Evolutionary conservation across 2,113 vertebrate genomes (phyloP).

Genomic region (Nettapus auritus): DNA sequence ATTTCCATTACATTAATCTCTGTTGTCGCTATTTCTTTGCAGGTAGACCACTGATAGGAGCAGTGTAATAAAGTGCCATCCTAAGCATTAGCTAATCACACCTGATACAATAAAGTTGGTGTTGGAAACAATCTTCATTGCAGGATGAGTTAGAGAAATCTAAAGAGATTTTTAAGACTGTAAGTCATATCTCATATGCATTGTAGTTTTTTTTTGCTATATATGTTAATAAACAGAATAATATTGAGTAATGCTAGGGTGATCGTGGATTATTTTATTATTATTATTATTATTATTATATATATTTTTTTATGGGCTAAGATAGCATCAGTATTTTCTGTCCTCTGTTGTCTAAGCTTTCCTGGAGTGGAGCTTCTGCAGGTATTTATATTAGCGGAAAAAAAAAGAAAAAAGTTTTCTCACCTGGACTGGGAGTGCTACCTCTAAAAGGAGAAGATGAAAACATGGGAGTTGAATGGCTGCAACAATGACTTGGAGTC

Average conservation of each 20-base stretch:
- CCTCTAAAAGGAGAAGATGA: background rate
- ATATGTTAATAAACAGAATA: background rate
- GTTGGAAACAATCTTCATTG: background rate
- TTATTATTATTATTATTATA: background rate
- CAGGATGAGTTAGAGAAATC: background rate
- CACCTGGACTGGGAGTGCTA: background rate
- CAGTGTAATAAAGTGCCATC: conserved; percentile 56
- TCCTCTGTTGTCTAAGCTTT: background rate
- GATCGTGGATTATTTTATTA: background rate
- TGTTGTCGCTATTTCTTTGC: conserved; percentile 66
- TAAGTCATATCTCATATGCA: background rate
- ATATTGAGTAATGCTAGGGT: background rate
- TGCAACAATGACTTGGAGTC: background rate
- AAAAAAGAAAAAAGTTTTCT: background rate
- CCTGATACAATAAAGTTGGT: background rate
- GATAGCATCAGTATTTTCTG: background rate
- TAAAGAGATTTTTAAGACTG: background rate
- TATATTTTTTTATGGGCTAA: background rate
- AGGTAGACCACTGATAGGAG: conserved; percentile 60
- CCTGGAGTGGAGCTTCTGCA: background rate
- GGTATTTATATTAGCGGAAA: background rate
- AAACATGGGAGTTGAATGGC: background rate
- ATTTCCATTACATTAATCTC: conserved; percentile 67
- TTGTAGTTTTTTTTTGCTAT: background rate
- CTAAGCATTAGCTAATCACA: conserved; percentile 46